Conservation (phyloP, 2,888 invertebrate species). For the Tachina fera region DNA sequence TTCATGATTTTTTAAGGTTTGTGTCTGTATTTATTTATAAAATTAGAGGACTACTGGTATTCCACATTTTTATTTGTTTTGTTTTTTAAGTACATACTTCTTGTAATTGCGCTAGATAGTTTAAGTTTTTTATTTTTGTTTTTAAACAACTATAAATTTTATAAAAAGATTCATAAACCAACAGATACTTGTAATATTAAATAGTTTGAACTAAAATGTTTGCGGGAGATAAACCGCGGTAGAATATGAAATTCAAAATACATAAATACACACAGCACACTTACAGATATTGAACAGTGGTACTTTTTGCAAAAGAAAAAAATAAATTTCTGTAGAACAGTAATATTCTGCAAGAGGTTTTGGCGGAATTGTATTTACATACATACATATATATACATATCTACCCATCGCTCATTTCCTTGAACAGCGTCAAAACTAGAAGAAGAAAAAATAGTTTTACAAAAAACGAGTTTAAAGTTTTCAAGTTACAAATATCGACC, state of each 20-base stretch:
- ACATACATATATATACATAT: no score
- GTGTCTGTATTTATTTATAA: slow-evolving; percentile 53
- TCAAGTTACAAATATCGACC: no score
- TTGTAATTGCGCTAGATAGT: slow-evolving; percentile 38
- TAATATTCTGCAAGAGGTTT: neutral
- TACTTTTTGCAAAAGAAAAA: neutral
- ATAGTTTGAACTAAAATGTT: slow-evolving; percentile 15
- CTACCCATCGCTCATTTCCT: no score
- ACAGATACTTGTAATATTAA: slow-evolving; percentile 4
- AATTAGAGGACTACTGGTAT: slow-evolving; percentile 67
- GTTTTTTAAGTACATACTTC: slow-evolving; percentile 16
- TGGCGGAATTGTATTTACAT: no score
- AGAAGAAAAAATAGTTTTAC: no score
- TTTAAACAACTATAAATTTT: neutral
- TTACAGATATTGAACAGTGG: slow-evolving; percentile 10
- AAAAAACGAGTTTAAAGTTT: no score
- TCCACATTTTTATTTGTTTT: slow-evolving; percentile 47
- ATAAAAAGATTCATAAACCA: slow-evolving; percentile 5
- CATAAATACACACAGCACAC: neutral
- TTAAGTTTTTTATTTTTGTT: neutral
- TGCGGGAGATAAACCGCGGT: slow-evolving; percentile 26
- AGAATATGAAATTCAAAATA: neutral
- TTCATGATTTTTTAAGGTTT: neutral
- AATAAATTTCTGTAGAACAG: no score
- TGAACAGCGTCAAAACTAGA: no score